These are phyloP conservation scores for Gryon sp. DNA, from an alignment of 1,140 invertebrate genomes.

Conservation along the genomic window DNA sequence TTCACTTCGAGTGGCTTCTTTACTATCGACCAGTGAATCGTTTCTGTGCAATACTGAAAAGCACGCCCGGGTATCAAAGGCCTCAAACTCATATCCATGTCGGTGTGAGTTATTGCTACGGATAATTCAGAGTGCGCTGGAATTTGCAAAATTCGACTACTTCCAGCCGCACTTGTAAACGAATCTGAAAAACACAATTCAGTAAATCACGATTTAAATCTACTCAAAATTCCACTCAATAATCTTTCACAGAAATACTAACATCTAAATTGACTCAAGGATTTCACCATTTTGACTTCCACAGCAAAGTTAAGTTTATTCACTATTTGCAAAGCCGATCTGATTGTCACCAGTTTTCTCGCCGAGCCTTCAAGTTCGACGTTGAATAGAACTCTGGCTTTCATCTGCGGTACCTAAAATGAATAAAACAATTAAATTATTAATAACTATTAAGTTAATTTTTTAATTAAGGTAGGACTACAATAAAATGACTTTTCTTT, in stretches of 20 bases:
- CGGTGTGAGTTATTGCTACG: conserved; percentile 83
- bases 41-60: conserved; percentile 82
- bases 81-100: conserved; percentile 82
- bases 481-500: no score
- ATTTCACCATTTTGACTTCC: conserved; percentile 85
- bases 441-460: no score
- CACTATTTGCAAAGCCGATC: conserved; percentile 90
- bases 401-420: conserved; percentile 71
- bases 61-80: conserved; percentile 77
- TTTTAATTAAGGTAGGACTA: no score
- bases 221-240: conserved; percentile 4
- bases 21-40: conserved; percentile 84
- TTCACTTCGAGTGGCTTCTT: conserved; percentile 81
- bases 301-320: conserved; percentile 88
- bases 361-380: conserved; percentile 95
- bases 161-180: conserved; percentile 47
- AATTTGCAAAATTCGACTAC: conserved; percentile 71
- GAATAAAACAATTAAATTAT: conserved; percentile 9
- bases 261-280: conserved; percentile 74
- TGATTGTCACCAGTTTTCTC: conserved; percentile 95
- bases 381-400: conserved; percentile 90
- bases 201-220: neutral
- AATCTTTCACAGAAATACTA: conserved; percentile 51
- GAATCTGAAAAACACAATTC: conserved; percentile 69
- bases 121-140: conserved; percentile 80